These are phyloP conservation scores for Papilio xuthus DNA, from an alignment of 1,140 invertebrate species.

Conservation along the genomic window DNA sequence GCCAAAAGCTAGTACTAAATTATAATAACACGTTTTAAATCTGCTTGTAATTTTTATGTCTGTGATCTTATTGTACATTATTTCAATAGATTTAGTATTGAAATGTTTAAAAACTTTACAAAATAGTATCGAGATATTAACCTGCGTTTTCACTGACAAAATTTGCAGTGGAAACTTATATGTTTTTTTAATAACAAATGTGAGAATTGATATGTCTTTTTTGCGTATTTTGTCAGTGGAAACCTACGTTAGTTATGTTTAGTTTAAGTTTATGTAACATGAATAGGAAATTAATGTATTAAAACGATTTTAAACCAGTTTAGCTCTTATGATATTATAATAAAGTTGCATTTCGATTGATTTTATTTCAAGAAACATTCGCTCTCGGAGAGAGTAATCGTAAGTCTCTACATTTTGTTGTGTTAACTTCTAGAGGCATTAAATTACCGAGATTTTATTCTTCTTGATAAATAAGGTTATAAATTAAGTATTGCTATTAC, in stretches of 20 bases:
- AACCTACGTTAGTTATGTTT: background rate
- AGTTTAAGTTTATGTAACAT: background rate
- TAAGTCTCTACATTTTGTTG: no score
- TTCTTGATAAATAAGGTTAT: no score
- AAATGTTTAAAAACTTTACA: no score
- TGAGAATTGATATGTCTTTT: background rate
- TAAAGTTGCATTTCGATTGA: slow-evolving; percentile 6
- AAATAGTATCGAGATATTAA: background rate
- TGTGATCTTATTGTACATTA: slow-evolving; percentile 48
- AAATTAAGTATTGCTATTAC: no score
- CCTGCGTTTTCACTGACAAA: background rate
- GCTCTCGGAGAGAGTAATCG: no score
- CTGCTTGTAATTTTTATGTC: slow-evolving; percentile 43
- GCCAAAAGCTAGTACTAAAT: background rate
- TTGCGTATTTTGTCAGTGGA: background rate
- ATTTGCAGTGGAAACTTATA: background rate
- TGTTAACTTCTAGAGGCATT: no score
- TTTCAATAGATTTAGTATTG: slow-evolving; percentile 39
- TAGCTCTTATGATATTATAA: background rate
- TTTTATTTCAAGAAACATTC: background rate
- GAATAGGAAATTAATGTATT: background rate
- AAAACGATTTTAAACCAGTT: slow-evolving; percentile 1
- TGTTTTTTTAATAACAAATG: background rate
- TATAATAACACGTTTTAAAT: background rate
- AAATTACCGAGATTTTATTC: no score